Base-by-base conservation (phyloP, 1,140 invertebrate species). In the Holcopasites calliopsidis region DNA sequence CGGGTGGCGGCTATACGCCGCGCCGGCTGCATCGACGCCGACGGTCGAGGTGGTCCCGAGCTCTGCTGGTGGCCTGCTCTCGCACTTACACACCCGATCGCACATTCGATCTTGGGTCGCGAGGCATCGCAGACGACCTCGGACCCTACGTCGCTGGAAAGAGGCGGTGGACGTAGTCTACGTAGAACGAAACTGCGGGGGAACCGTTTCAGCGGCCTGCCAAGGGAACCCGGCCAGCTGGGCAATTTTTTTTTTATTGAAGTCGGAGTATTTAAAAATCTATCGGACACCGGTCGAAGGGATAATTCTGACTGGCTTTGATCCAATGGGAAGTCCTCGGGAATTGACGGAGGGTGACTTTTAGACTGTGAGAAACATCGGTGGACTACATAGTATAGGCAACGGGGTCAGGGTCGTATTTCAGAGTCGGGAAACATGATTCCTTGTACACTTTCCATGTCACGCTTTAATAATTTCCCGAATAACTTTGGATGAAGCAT, bases 21-120 rank as follows among this genome's bases (percentile, higher is more conserved):
- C 16, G 79, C 52, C 60, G 79, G 69, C 79, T 73, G 65, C 62
- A 79, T 49, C 71, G 80, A 76, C 87, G 88, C 54, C 71, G 80
- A 76, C 87, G 88, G 89, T 77, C 88, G 88, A 89, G 90, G 90
- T 92, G 89, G 89, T 90, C 88, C n/a, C 85, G 69, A 77, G 74
- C 91, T 91, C 87, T 92, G 91, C 91, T 92, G 91, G 91, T 92
- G 91, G 91, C 91, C 91, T 89, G 78, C 78, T 85, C 89, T 91
- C 90, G 90, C 90, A 91, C 90, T 91, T 91, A 92, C 87, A 91
- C 89, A 89, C 85, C 89, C 90, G 90, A 91, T 91, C 90, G 87
- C 89, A 89, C 89, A 90, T 90, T 91, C 89, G 90, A 92, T 91
- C 89, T 90, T 82, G 85, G 82, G 86, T 88, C 88, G 84, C 85